phyloP scores from a whole-genome alignment of 2,113 vertebrate genomes.

The Hippocampus comes region DNA sequence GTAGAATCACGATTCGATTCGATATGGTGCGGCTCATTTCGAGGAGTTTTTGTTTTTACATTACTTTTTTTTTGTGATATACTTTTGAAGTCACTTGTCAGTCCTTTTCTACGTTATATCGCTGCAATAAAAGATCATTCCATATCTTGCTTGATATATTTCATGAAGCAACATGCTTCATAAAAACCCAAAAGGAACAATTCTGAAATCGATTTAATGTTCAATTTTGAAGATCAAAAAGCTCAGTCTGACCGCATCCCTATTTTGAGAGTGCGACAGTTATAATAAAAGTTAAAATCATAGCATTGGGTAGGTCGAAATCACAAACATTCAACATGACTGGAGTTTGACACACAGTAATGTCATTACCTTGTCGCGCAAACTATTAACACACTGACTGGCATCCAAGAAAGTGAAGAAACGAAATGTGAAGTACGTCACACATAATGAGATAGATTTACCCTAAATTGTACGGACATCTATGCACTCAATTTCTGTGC shows the following conservation, averaged over 20 bases:
- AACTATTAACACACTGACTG: not conserved
- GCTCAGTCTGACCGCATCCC: not conserved
- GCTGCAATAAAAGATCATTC: no score
- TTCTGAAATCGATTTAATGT: not conserved
- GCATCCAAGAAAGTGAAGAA: no score
- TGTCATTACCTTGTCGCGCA: not conserved
- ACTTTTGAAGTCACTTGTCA: no score
- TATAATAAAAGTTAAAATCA: no score
- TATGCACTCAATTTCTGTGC: slow-evolving; percentile 10
- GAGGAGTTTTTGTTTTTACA: no score
- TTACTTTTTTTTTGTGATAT: no score
- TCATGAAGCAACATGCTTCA: no score
- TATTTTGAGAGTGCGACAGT: not conserved
- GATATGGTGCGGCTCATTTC: no score
- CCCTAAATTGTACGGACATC: slow-evolving; percentile 1
- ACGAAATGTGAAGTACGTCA: not conserved
- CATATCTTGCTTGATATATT: no score
- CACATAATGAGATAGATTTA: not conserved
- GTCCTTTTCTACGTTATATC: no score
- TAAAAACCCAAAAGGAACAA: not conserved
- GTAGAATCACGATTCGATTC: no score
- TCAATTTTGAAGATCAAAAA: not conserved
- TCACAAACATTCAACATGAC: not conserved
- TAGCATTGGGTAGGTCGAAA: not conserved
- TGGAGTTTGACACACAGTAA: not conserved